A percentile compares a stretch with the other conserved stretches of the same genome.
These are phyloP conservation scores for Onychomys arenicola DNA, from an alignment of 2,797 vertebrate genomes.

Conservation along the genomic window DNA sequence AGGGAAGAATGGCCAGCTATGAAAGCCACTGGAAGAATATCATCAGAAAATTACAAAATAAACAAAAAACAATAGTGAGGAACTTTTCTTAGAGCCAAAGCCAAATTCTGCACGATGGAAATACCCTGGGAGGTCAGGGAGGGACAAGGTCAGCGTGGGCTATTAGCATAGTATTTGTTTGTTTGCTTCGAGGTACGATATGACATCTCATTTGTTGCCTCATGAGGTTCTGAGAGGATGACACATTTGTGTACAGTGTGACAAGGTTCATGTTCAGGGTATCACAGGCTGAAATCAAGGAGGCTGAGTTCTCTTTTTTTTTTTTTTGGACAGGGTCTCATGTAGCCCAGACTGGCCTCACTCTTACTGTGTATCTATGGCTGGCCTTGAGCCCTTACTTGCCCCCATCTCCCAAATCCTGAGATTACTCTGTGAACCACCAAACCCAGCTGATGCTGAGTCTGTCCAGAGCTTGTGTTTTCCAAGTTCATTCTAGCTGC, in stretches of 20 bases:
- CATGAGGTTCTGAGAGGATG: background rate
- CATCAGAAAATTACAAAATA: slow-evolving; percentile 23
- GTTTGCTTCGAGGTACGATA: background rate
- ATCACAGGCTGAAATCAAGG: background rate
- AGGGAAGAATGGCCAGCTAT: background rate
- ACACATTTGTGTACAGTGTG: background rate
- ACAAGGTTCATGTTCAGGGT: background rate
- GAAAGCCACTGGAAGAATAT: background rate
- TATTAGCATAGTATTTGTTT: background rate
- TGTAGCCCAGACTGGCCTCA: background rate
- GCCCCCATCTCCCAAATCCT: background rate
- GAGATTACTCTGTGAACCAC: background rate
- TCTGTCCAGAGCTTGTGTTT: background rate
- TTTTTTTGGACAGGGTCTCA: background rate
- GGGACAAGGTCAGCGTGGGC: background rate
- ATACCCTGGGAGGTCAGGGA: background rate
- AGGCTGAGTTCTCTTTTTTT: background rate
- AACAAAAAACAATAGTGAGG: background rate
- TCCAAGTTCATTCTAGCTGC: background rate
- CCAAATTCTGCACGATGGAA: background rate
- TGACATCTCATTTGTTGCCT: background rate
- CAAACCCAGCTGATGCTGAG: background rate
- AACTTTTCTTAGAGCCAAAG: background rate
- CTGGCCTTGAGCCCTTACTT: background rate
- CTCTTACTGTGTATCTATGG: background rate